A percentile compares a stretch with the other conserved stretches of the same genome.
phyloP scores from a whole-genome alignment of 2,888 invertebrate species.

The Catocala sponsa region DNA sequence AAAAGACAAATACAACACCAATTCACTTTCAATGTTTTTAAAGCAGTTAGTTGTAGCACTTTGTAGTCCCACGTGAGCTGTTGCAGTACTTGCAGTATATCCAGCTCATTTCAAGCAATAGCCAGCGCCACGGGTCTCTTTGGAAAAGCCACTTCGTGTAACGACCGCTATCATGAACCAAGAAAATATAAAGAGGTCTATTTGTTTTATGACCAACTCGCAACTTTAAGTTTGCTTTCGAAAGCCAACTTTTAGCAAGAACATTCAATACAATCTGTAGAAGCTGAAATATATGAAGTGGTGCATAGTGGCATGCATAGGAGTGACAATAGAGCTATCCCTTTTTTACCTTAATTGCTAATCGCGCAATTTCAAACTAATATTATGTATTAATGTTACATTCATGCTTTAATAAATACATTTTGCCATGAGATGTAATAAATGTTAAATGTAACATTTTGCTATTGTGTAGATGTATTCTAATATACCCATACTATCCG shows the following conservation, averaged over 20 bases:
- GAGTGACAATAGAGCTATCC: too few species aligned
- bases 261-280: neutral
- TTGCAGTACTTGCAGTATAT: constrained; percentile 64
- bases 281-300: constrained; percentile 3
- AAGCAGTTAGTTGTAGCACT: constrained; percentile 40
- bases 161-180: constrained; percentile 59
- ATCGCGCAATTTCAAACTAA: too few species aligned
- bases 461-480: too few species aligned
- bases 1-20: constrained; percentile 17
- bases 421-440: too few species aligned
- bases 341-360: too few species aligned
- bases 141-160: constrained; percentile 59
- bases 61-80: constrained; percentile 58
- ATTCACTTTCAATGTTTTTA: constrained; percentile 38
- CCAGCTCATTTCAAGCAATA: constrained; percentile 65
- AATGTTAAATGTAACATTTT: too few species aligned
- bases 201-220: constrained; percentile 54
- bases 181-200: constrained; percentile 58
- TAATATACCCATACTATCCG: too few species aligned
- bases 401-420: too few species aligned
- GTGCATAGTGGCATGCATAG: neutral
- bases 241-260: constrained; percentile 18
- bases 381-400: too few species aligned
- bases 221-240: constrained; percentile 46
- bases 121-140: constrained; percentile 63